Conservation (phyloP, 2,888 invertebrate genomes). For the Galerucella calmariensis region DNA sequence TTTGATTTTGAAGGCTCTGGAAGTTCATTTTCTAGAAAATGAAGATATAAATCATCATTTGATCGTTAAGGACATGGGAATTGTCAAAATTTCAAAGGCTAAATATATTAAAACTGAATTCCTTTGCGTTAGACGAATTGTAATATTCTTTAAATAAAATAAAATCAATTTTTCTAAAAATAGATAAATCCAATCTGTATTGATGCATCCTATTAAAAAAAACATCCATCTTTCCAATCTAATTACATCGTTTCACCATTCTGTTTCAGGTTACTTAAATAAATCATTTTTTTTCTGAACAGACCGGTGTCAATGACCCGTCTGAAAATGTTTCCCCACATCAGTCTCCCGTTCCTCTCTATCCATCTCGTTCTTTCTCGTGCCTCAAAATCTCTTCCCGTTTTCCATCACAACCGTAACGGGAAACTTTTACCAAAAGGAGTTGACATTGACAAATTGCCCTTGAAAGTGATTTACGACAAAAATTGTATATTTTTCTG, state of each 20-base stretch:
- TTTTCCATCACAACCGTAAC: conserved; percentile 34
- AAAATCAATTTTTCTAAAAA: neutral
- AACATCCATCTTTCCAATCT: conserved; percentile 47
- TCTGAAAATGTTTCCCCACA: conserved; percentile 51
- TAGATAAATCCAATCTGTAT: conserved; percentile 31
- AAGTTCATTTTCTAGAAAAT: too few relatives aligned
- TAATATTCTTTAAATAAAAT: neutral
- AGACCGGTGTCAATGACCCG: conserved; percentile 50
- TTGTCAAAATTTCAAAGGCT: too few relatives aligned
- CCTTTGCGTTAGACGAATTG: too few relatives aligned
- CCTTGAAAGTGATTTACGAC: neutral
- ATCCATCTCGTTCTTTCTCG: conserved; percentile 20
- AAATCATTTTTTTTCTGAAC: conserved; percentile 50
- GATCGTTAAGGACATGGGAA: too few relatives aligned
- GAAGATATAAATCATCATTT: too few relatives aligned
- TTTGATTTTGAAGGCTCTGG: too few relatives aligned
- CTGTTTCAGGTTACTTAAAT: conserved; percentile 55
- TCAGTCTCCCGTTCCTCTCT: conserved; percentile 20
- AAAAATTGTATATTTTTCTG: neutral
- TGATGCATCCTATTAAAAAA: conserved; percentile 34
- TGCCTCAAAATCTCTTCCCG: conserved; percentile 8
- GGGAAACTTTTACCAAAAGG: conserved; percentile 37
- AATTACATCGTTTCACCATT: conserved; percentile 52
- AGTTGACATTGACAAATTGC: conserved; percentile 7
- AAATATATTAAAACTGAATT: too few relatives aligned